A percentile compares a stretch with the other conserved stretches of the same genome.
These are phyloP conservation scores for Acromyrmex heyeri DNA, from an alignment of 1,140 invertebrate genomes.

Conservation along the genomic window DNA sequence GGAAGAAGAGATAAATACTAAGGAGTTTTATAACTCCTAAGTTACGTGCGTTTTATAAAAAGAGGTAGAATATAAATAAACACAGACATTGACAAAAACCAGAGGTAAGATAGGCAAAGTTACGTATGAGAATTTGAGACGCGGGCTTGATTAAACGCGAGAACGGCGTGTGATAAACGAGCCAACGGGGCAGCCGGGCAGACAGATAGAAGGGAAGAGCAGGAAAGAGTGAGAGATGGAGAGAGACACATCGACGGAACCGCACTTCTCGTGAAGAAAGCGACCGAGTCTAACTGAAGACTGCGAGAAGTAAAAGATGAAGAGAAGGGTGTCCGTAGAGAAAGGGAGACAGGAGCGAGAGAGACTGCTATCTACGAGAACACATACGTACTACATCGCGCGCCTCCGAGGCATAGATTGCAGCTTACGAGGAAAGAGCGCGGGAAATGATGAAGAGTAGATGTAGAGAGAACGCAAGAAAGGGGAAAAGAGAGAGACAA, in stretches of 20 bases:
- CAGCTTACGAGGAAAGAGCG: slow-evolving; percentile 52
- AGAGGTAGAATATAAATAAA: slow-evolving; percentile 17
- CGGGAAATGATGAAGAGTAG: slow-evolving; percentile 52
- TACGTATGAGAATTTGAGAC: slow-evolving; percentile 54
- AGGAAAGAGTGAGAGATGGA: slow-evolving; percentile 18
- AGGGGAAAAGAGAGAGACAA: background rate
- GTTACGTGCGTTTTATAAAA: background rate
- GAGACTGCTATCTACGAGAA: slow-evolving; percentile 53
- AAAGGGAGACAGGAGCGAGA: slow-evolving; percentile 29
- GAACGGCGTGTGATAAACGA: slow-evolving; percentile 59
- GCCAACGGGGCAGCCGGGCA: slow-evolving; percentile 34
- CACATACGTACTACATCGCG: slow-evolving; percentile 41
- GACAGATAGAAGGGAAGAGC: slow-evolving; percentile 32
- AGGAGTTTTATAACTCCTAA: background rate
- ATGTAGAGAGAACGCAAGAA: slow-evolving; percentile 35
- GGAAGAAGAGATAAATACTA: background rate
- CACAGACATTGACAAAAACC: slow-evolving; percentile 43
- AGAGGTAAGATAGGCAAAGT: slow-evolving; percentile 42
- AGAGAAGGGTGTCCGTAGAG: slow-evolving; percentile 26
- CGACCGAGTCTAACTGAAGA: slow-evolving; percentile 41
- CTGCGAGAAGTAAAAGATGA: slow-evolving; percentile 40
- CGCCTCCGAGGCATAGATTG: slow-evolving; percentile 59
- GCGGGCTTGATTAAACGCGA: slow-evolving; percentile 57
- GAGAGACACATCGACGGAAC: slow-evolving; percentile 55
- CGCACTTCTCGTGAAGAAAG: slow-evolving; percentile 45